phyloP scores from a whole-genome alignment of 2,888 invertebrate species.

The Dromius quadrimaculatus region DNA sequence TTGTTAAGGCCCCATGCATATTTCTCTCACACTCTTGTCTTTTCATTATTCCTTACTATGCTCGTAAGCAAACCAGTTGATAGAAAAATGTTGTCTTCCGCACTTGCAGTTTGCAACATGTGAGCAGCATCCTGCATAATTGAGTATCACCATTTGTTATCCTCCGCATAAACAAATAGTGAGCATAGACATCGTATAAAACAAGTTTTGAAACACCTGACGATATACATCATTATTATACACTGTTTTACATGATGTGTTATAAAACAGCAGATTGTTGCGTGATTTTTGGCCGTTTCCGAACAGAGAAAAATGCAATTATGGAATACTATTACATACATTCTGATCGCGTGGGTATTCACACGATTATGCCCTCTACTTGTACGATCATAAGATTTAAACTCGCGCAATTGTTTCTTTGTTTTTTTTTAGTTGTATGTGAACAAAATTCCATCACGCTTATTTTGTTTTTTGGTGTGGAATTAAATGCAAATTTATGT shows the following conservation, averaged over 20 bases:
- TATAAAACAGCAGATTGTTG: constrained; percentile 26
- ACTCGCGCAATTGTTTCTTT: constrained; percentile 7
- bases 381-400: background rate
- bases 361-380: constrained; percentile 5
- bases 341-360: background rate
- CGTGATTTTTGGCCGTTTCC: constrained; percentile 27
- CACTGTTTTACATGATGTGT: constrained; percentile 19
- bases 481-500: constrained; percentile 36
- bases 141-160: constrained; percentile 25
- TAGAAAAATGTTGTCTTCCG: no score
- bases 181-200: constrained; percentile 5
- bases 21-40: no score
- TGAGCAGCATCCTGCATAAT: no score
- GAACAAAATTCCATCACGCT: constrained; percentile 31
- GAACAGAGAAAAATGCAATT: constrained; percentile 14
- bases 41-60: no score
- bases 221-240: constrained; percentile 7
- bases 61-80: no score
- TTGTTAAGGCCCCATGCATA: no score
- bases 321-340: constrained; percentile 17
- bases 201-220: constrained; percentile 23
- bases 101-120: no score
- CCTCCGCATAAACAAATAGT: constrained; percentile 10
- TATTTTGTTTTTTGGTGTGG: constrained; percentile 23
- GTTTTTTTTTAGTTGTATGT: background rate